Base-by-base conservation (phyloP, 2,888 invertebrate genomes). In the Lithosia quadra region DNA sequence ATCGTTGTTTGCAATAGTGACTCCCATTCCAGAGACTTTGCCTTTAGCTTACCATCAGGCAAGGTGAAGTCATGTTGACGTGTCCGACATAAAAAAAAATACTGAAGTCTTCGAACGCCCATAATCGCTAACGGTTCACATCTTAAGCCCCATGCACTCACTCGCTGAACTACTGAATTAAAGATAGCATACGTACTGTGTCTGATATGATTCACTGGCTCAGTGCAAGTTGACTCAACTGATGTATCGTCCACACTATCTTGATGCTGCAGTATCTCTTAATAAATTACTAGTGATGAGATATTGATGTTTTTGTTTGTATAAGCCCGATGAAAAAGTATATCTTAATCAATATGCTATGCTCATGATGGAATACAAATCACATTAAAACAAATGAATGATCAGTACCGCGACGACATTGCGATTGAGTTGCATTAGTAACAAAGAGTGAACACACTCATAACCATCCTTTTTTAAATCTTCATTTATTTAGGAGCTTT, bases 171-270 rank as follows among this genome's bases (percentile, higher is more conserved):
- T 88, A 76, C 84, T 90, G 90, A 90, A 91, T 91, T 91, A 90
- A 90, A 90, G 90, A 91, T 90, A 87, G 87, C 90, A 84, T 90
- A 88, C 88, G 88, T 86, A 86, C 75, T 67, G 71, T 68, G 55
- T 68, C 58, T 68, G 80, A 80, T 81, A 82, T 84, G 86, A 83
- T 84, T 85, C 86, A 85, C 74, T 70, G 63, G 63, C 53, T 61
- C 64, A 66, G 70, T 77, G 75, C 79, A 75, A 72, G 72, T 80
- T 82, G 82, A 82, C 73, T 82, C 82, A 81, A 68, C 72, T 75
- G 75, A 74, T 73, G 74, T 81, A 80, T 76, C 63, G 69, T 58
- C 73, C 63, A 39, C 65, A 61, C 67, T 57, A 67, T 55, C 67
- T 36, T 57, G 65, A 67, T 59, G 67, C 49, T 62, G 63, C 59